These are phyloP conservation scores for Orthosia gracilis DNA, from an alignment of 2,888 invertebrate species.

Conservation along the genomic window DNA sequence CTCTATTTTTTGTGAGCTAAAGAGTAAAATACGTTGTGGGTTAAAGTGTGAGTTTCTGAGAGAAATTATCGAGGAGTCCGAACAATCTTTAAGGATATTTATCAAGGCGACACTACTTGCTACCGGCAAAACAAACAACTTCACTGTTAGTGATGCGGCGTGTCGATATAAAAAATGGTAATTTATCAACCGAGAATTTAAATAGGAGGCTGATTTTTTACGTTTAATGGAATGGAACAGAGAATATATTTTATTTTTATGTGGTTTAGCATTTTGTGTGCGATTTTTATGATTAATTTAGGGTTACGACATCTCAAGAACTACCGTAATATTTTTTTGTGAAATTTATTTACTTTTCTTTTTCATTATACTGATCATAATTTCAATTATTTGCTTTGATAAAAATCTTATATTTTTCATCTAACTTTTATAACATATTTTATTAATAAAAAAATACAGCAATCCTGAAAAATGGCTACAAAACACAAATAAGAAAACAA, in stretches of 20 bases:
- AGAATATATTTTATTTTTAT: slow-evolving; percentile 26
- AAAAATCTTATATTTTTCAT: background rate
- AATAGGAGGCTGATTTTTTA: slow-evolving; percentile 46
- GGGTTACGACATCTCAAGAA: slow-evolving; percentile 23
- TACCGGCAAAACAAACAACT: slow-evolving; percentile 90
- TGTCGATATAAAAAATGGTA: slow-evolving; percentile 72
- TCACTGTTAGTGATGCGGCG: slow-evolving; percentile 82
- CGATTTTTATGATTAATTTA: slow-evolving; percentile 49
- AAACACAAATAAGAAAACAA: slow-evolving; percentile 12
- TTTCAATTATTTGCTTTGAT: background rate
- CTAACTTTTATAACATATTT: background rate
- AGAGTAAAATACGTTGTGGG: slow-evolving; percentile 66
- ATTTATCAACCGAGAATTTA: slow-evolving; percentile 62
- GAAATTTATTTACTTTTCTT: background rate
- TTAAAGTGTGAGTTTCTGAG: slow-evolving; percentile 81
- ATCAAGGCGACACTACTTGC: slow-evolving; percentile 90
- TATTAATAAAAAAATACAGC: background rate
- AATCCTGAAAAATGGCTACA: background rate
- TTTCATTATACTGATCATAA: background rate
- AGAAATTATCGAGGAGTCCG: slow-evolving; percentile 88
- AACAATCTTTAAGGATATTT: slow-evolving; percentile 91
- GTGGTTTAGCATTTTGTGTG: slow-evolving; percentile 31
- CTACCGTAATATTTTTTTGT: slow-evolving; percentile 31
- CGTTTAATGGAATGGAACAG: slow-evolving; percentile 39
- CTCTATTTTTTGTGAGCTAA: slow-evolving; percentile 65